Percentiles rank a stretch among this genome's conserved stretches.
phyloP scores from a whole-genome alignment of 2,797 vertebrate species.

The Phoxinus dragarum region DNA sequence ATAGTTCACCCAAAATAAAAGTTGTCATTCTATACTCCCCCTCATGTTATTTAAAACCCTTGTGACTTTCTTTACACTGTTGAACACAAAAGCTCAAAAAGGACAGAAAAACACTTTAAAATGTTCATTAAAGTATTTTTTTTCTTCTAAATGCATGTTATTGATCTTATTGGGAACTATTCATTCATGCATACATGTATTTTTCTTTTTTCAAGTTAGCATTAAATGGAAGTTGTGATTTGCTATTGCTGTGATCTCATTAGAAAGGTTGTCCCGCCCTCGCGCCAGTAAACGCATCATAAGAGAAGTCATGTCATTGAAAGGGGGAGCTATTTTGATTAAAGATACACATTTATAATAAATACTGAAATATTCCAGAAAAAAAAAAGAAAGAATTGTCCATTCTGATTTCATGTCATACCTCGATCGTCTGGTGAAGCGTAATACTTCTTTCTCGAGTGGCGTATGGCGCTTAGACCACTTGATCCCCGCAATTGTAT shows the following conservation, averaged over 20 bases:
- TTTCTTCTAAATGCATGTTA: background rate
- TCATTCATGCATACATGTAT: background rate
- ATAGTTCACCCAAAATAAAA: background rate
- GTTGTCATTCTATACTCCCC: background rate
- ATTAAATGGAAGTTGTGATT: background rate
- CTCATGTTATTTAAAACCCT: background rate
- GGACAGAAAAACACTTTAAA: background rate
- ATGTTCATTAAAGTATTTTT: background rate
- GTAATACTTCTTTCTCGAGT: no score
- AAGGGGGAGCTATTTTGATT: background rate
- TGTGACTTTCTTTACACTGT: background rate
- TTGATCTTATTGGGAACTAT: no score
- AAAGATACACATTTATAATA: background rate
- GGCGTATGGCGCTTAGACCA: no score
- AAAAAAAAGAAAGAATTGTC: no score
- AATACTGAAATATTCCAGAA: no score
- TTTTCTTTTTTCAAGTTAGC: background rate
- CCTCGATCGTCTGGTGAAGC: no score
- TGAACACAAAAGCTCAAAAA: background rate
- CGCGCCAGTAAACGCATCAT: background rate
- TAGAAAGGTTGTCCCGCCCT: background rate
- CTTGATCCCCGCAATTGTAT: no score
- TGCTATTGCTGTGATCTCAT: background rate
- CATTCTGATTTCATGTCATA: no score
- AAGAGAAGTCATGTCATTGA: background rate